Conservation (phyloP, 2,113 vertebrate genomes). For the Gopherus flavomarginatus region DNA sequence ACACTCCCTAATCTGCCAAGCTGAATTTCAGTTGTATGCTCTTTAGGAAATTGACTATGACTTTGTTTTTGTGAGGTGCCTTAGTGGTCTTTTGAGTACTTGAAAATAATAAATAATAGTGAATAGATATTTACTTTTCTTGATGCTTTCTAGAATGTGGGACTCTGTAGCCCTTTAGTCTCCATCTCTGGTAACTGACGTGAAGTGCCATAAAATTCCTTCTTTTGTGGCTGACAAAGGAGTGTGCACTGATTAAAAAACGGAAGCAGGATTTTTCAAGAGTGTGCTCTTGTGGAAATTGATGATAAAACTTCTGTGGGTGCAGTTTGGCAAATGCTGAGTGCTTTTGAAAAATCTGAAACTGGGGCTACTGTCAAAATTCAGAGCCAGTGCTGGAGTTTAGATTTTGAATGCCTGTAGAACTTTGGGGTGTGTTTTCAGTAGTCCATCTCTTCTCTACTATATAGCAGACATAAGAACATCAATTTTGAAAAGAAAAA, state of each 20-base stretch:
- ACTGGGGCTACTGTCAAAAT: neutral
- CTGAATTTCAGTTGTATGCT: neutral
- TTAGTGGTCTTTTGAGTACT: neutral
- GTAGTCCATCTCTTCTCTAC: neutral
- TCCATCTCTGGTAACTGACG: fast-evolving
- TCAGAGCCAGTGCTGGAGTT: neutral
- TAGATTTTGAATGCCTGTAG: neutral
- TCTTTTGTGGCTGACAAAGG: neutral
- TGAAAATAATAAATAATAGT: neutral
- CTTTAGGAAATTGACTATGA: neutral
- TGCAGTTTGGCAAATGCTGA: fast-evolving
- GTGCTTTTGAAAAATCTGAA: neutral
- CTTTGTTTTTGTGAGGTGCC: neutral
- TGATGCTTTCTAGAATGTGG: neutral
- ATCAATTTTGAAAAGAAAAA: neutral
- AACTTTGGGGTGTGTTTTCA: neutral
- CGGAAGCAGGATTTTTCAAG: neutral
- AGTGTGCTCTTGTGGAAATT: neutral
- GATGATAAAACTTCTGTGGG: neutral
- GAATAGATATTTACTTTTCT: neutral
- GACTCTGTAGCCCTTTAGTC: neutral
- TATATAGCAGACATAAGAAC: fast-evolving
- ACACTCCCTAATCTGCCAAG: neutral
- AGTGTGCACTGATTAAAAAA: neutral
- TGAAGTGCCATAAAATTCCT: neutral